Base-by-base conservation (phyloP, 2,888 invertebrate species). In the Pilophorus perplexus region DNA sequence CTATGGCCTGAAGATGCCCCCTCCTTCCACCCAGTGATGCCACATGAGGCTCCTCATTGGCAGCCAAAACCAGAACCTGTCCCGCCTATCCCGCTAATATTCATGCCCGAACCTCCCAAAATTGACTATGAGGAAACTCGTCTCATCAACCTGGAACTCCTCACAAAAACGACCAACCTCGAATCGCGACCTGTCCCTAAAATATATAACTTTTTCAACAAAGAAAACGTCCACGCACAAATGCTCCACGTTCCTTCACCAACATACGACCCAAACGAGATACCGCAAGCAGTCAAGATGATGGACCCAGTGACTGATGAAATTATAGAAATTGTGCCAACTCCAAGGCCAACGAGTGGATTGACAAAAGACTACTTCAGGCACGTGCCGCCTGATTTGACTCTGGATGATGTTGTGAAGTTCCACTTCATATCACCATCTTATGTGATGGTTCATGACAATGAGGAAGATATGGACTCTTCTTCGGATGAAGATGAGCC, bases 341-440 rank as follows among this genome's bases (percentile, higher is more conserved):
- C 44, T 20, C 59, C 59, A 1, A 23, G 59, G 8, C 59, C 59
- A 23, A 59, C 59, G 14, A 44, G 25, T 44, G 27, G 42, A 5
- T 27, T 59, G 25, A 42, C 59, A 3, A 44, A 40, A 3, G 42
- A 59, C 3, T 59, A 42, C n/a, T 59, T 59, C 25, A 42, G 44
- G 6, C 25, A 23, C 27, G 8, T 59, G 25, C 27, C 59, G 14
- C 16, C 27, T 8, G 27, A 59, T 40, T 33, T 23, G 10, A 16
- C 6, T 23, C 10, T 44, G 2, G 59, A 59, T 12, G 40, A 44
- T n/a, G 10, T 59, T 16, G 44, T 59, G 8, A 6, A 27, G 5
- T 5, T 23, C 20, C 59, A 23, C 20, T 40, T 23, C n/a, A 20
- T 59, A 5, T 16, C 25, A 3, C 14, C 44, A 12, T 59, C 42